Base-by-base conservation (phyloP, 2,113 vertebrate genomes). In the Ellobius talpinus region DNA sequence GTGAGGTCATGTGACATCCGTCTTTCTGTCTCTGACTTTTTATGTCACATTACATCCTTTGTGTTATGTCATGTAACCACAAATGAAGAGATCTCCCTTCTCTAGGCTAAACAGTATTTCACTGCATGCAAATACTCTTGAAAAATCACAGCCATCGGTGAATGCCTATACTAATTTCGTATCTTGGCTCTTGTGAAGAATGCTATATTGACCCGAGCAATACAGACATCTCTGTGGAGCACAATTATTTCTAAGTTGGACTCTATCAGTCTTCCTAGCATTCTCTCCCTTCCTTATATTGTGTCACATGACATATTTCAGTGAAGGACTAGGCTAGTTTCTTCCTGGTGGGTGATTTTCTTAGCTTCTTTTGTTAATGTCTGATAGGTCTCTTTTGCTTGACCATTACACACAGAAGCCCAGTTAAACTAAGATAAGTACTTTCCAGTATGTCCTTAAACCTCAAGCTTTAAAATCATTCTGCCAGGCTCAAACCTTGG, bases 291-390 rank as follows among this genome's bases (percentile, higher is more conserved):
- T 85, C 74, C 13, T 3, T n/a, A 1, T 9, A 76, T 76, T 23
- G 23, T 70, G 76, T 50, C 50, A 58, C 2, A 45, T 0, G 10
- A 45, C 52, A 2, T 24, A 42, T 65, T 87, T 68, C 29, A 89
- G 78, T 89, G 85, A 96, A 87, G 86, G 31, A 31, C 45, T 5
- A 29, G 14, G 4, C 33, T 31, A 21, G 5, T 81, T 91, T 94
- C 23, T 39, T 87, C 14, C 55, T 78, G 58, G 33, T 7, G 1
- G 5, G 39, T 82, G 45, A 55, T 93, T 86, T 92, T 24, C 8
- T 52, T 78, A 89, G 74, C 12, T n/a, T 91, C 26, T 79, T 97
- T 52, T 23, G 39, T 73, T 90, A 77, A 42, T 73, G 78, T 95
- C 79, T 76, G 19, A 42, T 65, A n/a, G 24, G 36, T 42, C 50